phyloP scores from a whole-genome alignment of 1,140 invertebrate genomes.

The Leptestheria dahalacensis region DNA sequence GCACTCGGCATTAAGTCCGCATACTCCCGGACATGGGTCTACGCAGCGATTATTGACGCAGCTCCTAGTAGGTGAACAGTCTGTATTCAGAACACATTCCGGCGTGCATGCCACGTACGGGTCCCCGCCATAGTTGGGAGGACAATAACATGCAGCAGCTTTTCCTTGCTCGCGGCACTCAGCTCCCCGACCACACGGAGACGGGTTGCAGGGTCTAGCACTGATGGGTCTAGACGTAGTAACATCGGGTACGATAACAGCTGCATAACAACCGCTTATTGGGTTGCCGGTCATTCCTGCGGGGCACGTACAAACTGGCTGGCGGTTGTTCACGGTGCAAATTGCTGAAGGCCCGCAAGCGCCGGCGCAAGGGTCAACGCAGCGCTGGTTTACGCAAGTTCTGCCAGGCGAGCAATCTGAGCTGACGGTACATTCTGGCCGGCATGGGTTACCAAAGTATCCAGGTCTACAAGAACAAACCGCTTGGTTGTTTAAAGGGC shows the following conservation, averaged over 20 bases:
- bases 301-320: constrained; percentile 72
- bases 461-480: constrained; percentile 72
- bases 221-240: constrained; percentile 60
- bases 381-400: constrained; percentile 65
- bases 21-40: constrained; percentile 59
- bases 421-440: constrained; percentile 50
- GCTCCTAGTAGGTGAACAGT: constrained; percentile 48
- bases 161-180: constrained; percentile 24
- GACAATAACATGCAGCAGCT: constrained; percentile 15
- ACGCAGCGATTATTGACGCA: constrained; percentile 58
- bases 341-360: constrained; percentile 62
- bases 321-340: constrained; percentile 71
- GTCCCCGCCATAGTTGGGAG: constrained; percentile 48
- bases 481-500: constrained; percentile 51
- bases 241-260: constrained; percentile 54
- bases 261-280: constrained; percentile 53
- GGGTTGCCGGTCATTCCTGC: constrained; percentile 47
- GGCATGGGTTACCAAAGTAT: constrained; percentile 61
- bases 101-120: constrained; percentile 58
- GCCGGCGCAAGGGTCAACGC: constrained; percentile 55
- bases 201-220: constrained; percentile 38
- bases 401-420: constrained; percentile 74
- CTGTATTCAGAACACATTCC: constrained; percentile 53
- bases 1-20: constrained; percentile 56
- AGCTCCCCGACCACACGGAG: constrained; percentile 28